Conservation (phyloP, 1,140 invertebrate species). For the Adelges cooleyi region DNA sequence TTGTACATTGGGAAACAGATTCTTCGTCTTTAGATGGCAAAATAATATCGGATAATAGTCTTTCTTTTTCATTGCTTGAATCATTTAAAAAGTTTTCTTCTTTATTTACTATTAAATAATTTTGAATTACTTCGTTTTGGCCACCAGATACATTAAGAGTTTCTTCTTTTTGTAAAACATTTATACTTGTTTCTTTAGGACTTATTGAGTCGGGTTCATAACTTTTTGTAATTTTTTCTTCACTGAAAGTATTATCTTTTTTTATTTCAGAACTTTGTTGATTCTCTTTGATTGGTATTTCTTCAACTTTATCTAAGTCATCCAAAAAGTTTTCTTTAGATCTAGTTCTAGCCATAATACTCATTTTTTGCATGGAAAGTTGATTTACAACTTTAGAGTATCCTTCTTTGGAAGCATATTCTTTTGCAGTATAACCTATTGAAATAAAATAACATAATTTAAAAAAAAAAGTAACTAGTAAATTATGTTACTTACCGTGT, state of each 20-base stretch:
- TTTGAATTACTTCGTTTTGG: too few relatives aligned
- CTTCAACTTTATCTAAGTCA: not conserved
- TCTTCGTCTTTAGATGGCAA: constrained; percentile 15
- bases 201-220: too few relatives aligned
- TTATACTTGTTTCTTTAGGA: too few relatives aligned
- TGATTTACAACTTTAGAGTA: constrained; percentile 32
- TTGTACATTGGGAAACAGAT: constrained; percentile 33
- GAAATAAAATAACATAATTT: not conserved
- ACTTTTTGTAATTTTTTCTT: not conserved
- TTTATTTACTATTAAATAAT: not conserved
- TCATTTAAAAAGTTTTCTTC: not conserved
- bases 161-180: too few relatives aligned
- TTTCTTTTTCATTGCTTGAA: not conserved
- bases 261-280: not conserved
- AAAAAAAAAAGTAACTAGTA: constrained; percentile 2
- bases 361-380: constrained; percentile 25
- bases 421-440: constrained; percentile 36
- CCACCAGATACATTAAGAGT: too few relatives aligned
- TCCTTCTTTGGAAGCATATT: constrained; percentile 35
- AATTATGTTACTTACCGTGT: constrained; percentile 33
- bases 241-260: not conserved
- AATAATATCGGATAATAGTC: not conserved
- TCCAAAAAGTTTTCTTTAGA: constrained; percentile 18
- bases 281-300: not conserved
- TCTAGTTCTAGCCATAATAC: constrained; percentile 21